Conservation (phyloP, 2,113 vertebrate genomes). For the Lucifuga dentata region DNA sequence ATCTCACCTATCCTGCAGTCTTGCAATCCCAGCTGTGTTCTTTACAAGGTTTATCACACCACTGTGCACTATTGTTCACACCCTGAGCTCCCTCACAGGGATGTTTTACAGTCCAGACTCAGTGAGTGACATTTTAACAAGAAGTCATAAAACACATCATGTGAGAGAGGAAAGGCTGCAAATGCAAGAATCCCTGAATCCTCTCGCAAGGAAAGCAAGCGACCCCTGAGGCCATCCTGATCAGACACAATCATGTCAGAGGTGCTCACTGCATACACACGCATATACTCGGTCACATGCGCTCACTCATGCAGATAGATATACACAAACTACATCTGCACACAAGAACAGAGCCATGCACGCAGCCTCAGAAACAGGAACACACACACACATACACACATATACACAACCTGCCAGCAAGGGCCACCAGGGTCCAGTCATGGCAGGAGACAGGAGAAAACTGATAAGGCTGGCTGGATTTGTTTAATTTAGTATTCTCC, state of each 20-base stretch:
- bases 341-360: not conserved
- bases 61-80: constrained; percentile 54
- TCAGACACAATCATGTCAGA: constrained; percentile 76
- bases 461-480: constrained; percentile 67
- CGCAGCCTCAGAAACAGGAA: not conserved
- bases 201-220: constrained; percentile 48
- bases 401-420: constrained; percentile 28
- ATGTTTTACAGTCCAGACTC: constrained; percentile 52
- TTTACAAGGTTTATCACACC: constrained; percentile 61
- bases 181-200: constrained; percentile 64
- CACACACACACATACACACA: constrained; percentile 8
- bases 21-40: constrained; percentile 41
- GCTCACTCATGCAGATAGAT: constrained; percentile 24
- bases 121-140: constrained; percentile 74
- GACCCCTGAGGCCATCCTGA: constrained; percentile 52
- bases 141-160: constrained; percentile 69
- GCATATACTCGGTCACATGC: constrained; percentile 22
- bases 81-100: constrained; percentile 33
- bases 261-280: constrained; percentile 13
- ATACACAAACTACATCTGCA: constrained; percentile 17
- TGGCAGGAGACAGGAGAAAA: constrained; percentile 42
- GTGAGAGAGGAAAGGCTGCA: constrained; percentile 46
- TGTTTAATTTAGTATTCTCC: constrained; percentile 48
- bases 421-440: constrained; percentile 56
- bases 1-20: constrained; percentile 46